Conservation (phyloP, 2,113 vertebrate genomes). For the Sinocyclocheilus grahami region DNA sequence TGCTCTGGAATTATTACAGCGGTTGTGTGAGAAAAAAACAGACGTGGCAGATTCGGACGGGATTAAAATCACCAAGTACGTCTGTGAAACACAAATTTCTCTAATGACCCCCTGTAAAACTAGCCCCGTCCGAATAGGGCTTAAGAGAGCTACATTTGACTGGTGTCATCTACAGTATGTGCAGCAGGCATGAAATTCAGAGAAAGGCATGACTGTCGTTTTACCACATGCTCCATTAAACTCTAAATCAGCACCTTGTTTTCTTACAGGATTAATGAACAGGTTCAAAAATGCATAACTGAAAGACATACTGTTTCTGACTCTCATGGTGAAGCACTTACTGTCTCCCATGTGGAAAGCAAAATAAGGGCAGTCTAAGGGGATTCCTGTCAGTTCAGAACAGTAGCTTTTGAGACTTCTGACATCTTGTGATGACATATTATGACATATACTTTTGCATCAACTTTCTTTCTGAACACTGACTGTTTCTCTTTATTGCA, state of each 20-base stretch:
- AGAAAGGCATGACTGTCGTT: slow-evolving; percentile 1
- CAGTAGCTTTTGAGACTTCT: slow-evolving; percentile 4
- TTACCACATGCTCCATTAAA: not conserved
- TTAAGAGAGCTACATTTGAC: not conserved
- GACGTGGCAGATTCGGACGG: too few relatives aligned
- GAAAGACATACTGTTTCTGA: not conserved
- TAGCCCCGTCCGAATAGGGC: too few relatives aligned
- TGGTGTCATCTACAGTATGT: not conserved
- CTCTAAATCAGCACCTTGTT: not conserved
- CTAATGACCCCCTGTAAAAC: too few relatives aligned
- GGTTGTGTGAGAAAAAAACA: too few relatives aligned
- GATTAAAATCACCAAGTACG: too few relatives aligned
- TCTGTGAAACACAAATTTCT: too few relatives aligned
- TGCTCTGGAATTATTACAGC: too few relatives aligned
- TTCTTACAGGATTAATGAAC: not conserved
- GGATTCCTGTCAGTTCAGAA: slow-evolving; percentile 14
- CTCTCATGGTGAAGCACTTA: not conserved
- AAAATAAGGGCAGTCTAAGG: not conserved
- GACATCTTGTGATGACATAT: not conserved
- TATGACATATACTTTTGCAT: not conserved
- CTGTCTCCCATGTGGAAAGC: slow-evolving; percentile 3
- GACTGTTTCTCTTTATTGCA: not conserved
- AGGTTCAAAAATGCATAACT: not conserved
- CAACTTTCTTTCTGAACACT: not conserved
- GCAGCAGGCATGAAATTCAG: not conserved